Evolutionary conservation across 2,888 invertebrate genomes (phyloP), one percentile per base, ranked within the genome.

Genomic region (Drosophila ezoana): DNA sequence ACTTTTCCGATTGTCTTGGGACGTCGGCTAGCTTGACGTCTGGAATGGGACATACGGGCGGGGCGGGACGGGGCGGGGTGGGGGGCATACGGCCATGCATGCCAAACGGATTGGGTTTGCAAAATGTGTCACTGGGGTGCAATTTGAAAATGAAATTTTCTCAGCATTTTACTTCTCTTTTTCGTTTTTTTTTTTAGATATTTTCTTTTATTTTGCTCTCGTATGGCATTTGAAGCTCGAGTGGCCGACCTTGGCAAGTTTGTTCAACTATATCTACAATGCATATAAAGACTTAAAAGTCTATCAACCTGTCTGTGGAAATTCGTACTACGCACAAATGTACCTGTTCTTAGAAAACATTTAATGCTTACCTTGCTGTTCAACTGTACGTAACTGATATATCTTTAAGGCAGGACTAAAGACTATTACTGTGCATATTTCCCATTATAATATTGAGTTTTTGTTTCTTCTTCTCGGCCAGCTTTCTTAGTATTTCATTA

Each of bases 41-140:
- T 38, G 35, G 37, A 37, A 20, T 49, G 49, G 49, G 14, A n/a
- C 14, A 20, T 4, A 20, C 6, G 8, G 23, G 8, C 23, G 18
- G 18, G n/a, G n/a, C n/a, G n/a, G n/a, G n/a, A n/a, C n/a, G n/a
- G n/a, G n/a, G n/a, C n/a, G n/a, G n/a, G n/a, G 23, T 18, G 18
- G 3, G 28, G 8, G 28, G 8, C 28, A 28, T 28, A 28, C 28
- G 28, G 28, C 8, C 6, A 16, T 40, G 40, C 51, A 47, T 41
- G 38, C 20, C 54, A 37, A 43, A 40, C 41, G 56, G 53, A 66
- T 41, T 64, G 56, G 56, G 32, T 41, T 62, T 53, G 38, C 66
- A 78, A 81, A 88, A 89, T 90, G 89, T 86, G 87, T 89, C 89
- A 86, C 84, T 80, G 65, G 89, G 89, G 89, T 87, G 82, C 89